Percentiles rank a stretch among this genome's conserved stretches.
These are phyloP conservation scores for Erynnis tages DNA, from an alignment of 2,888 invertebrate species.

Conservation along the genomic window DNA sequence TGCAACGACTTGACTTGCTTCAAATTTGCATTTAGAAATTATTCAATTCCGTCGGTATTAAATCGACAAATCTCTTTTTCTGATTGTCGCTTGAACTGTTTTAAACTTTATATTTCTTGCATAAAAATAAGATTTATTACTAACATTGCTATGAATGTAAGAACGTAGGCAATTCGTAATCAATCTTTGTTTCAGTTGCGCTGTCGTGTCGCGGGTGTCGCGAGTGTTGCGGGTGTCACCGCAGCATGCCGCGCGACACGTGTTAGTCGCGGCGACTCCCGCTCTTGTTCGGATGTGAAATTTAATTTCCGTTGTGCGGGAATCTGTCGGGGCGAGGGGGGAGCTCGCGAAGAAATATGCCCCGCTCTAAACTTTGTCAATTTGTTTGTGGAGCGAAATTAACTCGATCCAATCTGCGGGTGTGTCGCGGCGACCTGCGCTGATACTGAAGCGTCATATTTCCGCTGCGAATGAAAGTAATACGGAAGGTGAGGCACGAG, in stretches of 20 bases:
- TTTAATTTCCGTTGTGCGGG: slow-evolving; percentile 80
- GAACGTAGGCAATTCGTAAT: slow-evolving; percentile 40
- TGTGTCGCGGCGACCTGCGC: slow-evolving; percentile 60
- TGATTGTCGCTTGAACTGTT: too few relatives aligned
- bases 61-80: too few relatives aligned
- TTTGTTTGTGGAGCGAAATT: slow-evolving; percentile 82
- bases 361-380: slow-evolving; percentile 81
- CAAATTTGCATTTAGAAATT: too few relatives aligned
- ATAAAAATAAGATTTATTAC: too few relatives aligned
- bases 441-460: slow-evolving; percentile 62
- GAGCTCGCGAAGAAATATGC: slow-evolving; percentile 75
- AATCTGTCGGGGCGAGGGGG: slow-evolving; percentile 64
- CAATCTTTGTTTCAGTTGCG: slow-evolving; percentile 48
- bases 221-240: slow-evolving; percentile 40
- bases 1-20: slow-evolving; percentile 5
- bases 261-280: slow-evolving; percentile 65
- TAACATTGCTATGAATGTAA: slow-evolving; percentile 2
- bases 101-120: too few relatives aligned
- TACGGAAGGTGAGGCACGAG: slow-evolving; percentile 46
- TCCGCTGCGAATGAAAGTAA: slow-evolving; percentile 49
- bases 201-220: slow-evolving; percentile 48
- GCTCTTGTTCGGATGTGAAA: slow-evolving; percentile 81
- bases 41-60: too few relatives aligned
- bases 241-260: slow-evolving; percentile 47
- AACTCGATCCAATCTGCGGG: slow-evolving; percentile 81